phyloP scores from a whole-genome alignment of 2,888 invertebrate species.

The Phalera bucephala region DNA sequence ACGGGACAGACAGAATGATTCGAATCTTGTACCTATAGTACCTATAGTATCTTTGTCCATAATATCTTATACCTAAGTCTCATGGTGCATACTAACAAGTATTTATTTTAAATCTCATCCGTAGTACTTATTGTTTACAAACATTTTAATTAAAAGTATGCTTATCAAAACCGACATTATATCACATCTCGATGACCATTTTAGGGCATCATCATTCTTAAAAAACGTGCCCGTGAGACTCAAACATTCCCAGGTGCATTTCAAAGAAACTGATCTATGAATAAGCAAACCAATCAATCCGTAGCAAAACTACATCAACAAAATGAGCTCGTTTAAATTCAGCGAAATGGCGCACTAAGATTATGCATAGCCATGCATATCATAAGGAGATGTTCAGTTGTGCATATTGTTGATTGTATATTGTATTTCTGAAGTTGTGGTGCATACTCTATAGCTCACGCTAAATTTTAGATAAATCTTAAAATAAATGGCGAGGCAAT shows the following conservation, averaged over 20 bases:
- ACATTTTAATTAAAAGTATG: slow-evolving; percentile 1
- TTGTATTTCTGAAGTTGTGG: too few relatives aligned
- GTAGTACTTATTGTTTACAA: too few relatives aligned
- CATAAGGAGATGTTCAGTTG: neutral
- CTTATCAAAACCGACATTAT: neutral
- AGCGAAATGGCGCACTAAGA: neutral
- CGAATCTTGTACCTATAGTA: too few relatives aligned
- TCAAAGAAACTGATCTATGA: neutral
- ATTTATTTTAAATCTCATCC: too few relatives aligned
- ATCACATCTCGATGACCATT: neutral
- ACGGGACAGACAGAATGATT: too few relatives aligned
- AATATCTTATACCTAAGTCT: too few relatives aligned
- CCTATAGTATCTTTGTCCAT: too few relatives aligned
- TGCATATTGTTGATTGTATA: too few relatives aligned
- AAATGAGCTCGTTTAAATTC: slow-evolving; percentile 1
- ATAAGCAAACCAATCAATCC: neutral
- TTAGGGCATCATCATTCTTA: neutral
- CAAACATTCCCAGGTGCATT: slow-evolving; percentile 1
- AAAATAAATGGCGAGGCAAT: too few relatives aligned
- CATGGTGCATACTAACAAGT: too few relatives aligned
- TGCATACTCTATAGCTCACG: too few relatives aligned
- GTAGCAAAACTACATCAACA: neutral
- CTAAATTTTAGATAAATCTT: too few relatives aligned
- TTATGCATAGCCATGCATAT: slow-evolving; percentile 1
- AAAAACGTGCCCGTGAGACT: neutral